phyloP scores from a whole-genome alignment of 37 sponge, comb jelly and placozoan species.

The Eunapius fragilis region DNA sequence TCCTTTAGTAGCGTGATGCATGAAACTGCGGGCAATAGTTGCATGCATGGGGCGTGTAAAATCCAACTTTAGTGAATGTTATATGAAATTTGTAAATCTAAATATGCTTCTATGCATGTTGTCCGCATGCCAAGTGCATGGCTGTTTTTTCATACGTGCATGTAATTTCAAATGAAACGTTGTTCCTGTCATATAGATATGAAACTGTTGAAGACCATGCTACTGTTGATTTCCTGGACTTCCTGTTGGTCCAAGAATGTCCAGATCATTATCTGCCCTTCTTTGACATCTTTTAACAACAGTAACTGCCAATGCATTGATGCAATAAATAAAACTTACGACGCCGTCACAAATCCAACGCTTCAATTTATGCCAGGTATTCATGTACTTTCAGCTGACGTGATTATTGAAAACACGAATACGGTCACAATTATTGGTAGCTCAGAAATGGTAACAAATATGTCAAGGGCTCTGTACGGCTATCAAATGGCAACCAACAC shows the following conservation, averaged over 20 bases:
- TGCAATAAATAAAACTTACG: not conserved
- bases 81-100: no score
- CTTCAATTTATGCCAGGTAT: not conserved
- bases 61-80: no score
- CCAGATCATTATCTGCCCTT: not conserved
- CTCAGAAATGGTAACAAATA: not conserved
- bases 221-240: no score
- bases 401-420: not conserved
- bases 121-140: no score
- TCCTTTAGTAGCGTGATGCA: no score
- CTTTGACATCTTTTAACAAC: not conserved
- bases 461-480: not conserved
- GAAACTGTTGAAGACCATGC: no score
- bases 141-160: no score
- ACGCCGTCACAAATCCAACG: not conserved
- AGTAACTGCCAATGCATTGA: not conserved
- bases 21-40: no score
- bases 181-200: no score
- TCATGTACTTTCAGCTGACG: not conserved
- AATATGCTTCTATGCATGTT: no score
- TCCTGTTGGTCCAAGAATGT: not conserved
- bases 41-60: no score
- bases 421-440: not conserved
- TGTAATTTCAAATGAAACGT: no score
- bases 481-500: not conserved